Base-by-base conservation (phyloP, 2,888 invertebrate genomes). In the Heteropelma amictum region DNA sequence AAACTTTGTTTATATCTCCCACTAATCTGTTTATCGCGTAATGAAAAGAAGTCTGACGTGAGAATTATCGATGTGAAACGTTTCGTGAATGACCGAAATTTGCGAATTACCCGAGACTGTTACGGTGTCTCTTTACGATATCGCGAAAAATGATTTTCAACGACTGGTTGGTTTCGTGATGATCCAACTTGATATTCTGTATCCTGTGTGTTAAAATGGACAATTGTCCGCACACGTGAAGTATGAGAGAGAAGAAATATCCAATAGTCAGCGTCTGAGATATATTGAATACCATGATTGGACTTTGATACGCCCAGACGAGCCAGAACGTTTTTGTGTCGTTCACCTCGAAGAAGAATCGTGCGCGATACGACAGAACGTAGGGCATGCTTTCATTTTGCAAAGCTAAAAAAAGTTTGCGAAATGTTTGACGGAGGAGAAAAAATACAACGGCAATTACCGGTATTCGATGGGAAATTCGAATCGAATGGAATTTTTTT, bases 211-310 rank as follows among this genome's bases (percentile, higher is more conserved):
- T 42, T 3, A 77, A 51, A 21, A 77, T 49, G 5, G 53, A 47
- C 23, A 77, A 42, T 53, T 74, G 63, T 19, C 63, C 58, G 12
- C 69, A 71, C 6, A 72, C 68, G 47, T 72, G 53, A 40, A 60
- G 54, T 17, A 76, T 26, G 7, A 68, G 5, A 0, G 68, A 60
- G 33, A 69, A 65, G 1, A 72, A 26, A 33, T 61, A 64, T 12
- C 54, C 60, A n/a, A 72, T 61, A 1, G 61, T 21, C 49, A 63
- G 61, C 8, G 67, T 67, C 45, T 72, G 67, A 38, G 53, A 67
- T 28, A 61, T 54, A 14, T 61, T 60, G n/a, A 72, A 53, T 38
- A 58, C 67, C 38, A 72, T 54, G 54, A 72, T 54, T 4, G 72
- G 72, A 23, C 35, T 23, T 53, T 72, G 72, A 28, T 35, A 72